Evolutionary conservation across 1,140 invertebrate species (phyloP), one percentile per base, ranked within the genome.

Genomic region (Drosophila sturtevanti): DNA sequence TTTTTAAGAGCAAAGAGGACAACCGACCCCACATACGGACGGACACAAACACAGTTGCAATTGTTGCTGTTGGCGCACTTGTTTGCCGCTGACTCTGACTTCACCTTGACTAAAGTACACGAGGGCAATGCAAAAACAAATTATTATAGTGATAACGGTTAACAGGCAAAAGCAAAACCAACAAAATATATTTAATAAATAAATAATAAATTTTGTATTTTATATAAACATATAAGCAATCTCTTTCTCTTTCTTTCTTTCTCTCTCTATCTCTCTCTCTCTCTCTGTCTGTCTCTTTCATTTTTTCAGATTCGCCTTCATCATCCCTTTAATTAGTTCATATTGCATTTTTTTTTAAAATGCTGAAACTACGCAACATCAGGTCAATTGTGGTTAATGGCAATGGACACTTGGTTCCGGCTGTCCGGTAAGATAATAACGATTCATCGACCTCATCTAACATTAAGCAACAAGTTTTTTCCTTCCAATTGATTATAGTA

Each of bases 71-170:
- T 73, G 52, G 34, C 64, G 74, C 71, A 65, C 61, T 81, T 74
- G 74, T 55, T 63, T 10, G 68, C 55, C 24, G 44, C 75, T 86
- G 81, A 86, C 81, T 86, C 78, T 86, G 82, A 87, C 82, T 86
- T 86, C 81, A 86, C 81, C 81, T 86, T 86, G 81, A 86, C 81
- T 86, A 86, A 86, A 86, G 81, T 86, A 79, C 81, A 87, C 70
- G 61, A 63, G 67, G 61, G 59, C 79, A 66, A 67, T 72, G 70
- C 77, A 77, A 70, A 61, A 62, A 52, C 44, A 41, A 56, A 52
- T 38, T 27, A 41, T n/a, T 58, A 60, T n/a, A 44, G 16, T 35
- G 22, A 48, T 56, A 24, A 63, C 18, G 52, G 84, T 84, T 87
- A 87, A 87, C 68, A 67, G 70, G 52, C 60, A 59, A 35, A 34